Evolutionary conservation across 2,797 vertebrate genomes (phyloP).

Genomic region (Artibeus jamaicensis): DNA sequence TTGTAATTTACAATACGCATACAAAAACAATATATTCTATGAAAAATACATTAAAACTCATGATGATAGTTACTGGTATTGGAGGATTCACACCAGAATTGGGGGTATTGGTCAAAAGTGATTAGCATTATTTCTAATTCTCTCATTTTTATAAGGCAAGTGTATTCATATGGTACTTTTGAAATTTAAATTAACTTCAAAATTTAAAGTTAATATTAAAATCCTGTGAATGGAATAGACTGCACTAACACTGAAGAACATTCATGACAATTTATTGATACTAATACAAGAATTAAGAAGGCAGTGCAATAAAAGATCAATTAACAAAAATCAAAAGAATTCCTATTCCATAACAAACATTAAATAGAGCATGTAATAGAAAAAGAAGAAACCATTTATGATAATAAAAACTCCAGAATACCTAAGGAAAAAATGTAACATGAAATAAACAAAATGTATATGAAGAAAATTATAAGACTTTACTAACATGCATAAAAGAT

Average conservation of each 20-base stretch:
- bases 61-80: background rate
- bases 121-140: background rate
- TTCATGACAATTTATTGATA: background rate
- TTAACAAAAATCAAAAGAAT: background rate
- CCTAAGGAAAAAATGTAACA: background rate
- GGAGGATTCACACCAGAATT: background rate
- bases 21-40: background rate
- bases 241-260: background rate
- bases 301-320: background rate
- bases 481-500: background rate
- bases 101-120: background rate
- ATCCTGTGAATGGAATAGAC: background rate
- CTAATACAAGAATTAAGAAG: slow-evolving; percentile 20
- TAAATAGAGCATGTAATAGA: background rate
- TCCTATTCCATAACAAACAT: background rate
- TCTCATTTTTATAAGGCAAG: background rate
- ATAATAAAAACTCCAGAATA: background rate
- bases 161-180: background rate
- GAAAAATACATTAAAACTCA: background rate
- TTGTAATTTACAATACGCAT: background rate
- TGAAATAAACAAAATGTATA: background rate
- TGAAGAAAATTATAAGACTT: background rate
- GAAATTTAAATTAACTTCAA: slow-evolving; percentile 40
- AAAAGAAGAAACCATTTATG: slow-evolving; percentile 7
- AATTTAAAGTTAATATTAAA: slow-evolving; percentile 22